Evolutionary conservation across 1,140 invertebrate species (phyloP).

Genomic region (Orius insidiosus): DNA sequence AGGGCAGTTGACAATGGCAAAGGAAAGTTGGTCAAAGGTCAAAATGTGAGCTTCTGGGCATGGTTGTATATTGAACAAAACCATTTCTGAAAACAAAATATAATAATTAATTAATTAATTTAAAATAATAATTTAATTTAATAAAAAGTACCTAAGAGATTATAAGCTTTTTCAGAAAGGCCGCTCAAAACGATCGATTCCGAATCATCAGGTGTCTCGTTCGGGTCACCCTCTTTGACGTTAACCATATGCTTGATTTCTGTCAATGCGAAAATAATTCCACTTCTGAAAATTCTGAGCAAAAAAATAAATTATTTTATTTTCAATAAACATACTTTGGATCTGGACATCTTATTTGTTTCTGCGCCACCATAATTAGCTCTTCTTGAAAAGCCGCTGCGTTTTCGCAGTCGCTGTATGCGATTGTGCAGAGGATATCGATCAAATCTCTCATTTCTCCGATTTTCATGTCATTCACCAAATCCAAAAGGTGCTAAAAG

Average conservation of each 20-base stretch:
- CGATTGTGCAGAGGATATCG: conserved; percentile 34
- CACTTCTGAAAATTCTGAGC: conserved; percentile 28
- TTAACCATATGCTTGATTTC: conserved; percentile 29
- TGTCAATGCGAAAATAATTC: conserved; percentile 30
- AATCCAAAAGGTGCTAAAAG: conserved; percentile 33
- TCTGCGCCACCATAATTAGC: conserved; percentile 39
- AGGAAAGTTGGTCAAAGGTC: conserved; percentile 54
- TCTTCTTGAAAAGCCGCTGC: conserved; percentile 34
- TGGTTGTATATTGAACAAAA: conserved; percentile 23
- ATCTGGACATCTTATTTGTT: conserved; percentile 36
- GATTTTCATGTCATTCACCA: conserved; percentile 34
- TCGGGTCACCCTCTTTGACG: conserved; percentile 20
- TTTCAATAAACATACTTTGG: conserved; percentile 24
- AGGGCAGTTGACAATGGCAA: conserved; percentile 31
- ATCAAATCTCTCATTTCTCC: conserved; percentile 33
- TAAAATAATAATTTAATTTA: too few relatives aligned
- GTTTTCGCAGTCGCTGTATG: conserved; percentile 28
- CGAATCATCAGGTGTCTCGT: conserved; percentile 19
- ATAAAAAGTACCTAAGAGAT: conserved; percentile 18
- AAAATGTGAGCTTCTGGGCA: conserved; percentile 33
- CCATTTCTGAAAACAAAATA: conserved; percentile 24
- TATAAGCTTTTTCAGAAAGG: conserved; percentile 19
- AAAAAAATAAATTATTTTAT: conserved; percentile 8
- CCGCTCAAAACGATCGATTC: conserved; percentile 13
- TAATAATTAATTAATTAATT: conserved; percentile 7